These are phyloP conservation scores for Monopterus albus DNA, from an alignment of 2,113 vertebrate species.

Conservation along the genomic window DNA sequence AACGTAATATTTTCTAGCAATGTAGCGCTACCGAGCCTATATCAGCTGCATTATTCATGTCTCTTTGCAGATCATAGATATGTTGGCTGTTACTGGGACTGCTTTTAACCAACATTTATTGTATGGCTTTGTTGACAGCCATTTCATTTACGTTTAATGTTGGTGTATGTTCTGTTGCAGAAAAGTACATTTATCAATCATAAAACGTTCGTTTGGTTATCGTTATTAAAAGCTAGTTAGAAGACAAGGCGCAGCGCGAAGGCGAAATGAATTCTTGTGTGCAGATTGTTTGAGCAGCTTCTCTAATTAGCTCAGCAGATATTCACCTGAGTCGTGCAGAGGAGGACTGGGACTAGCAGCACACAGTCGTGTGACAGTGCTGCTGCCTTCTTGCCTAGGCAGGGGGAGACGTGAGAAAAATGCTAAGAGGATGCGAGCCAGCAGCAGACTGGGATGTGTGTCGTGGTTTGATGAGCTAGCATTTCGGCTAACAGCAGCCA, in stretches of 20 bases:
- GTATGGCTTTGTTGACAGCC: not conserved
- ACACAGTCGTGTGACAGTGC: slow-evolving; percentile 25
- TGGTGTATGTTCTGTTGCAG: not conserved
- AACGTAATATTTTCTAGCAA: slow-evolving; percentile 43
- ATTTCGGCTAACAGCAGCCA: slow-evolving; percentile 34
- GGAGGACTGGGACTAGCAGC: slow-evolving; percentile 38
- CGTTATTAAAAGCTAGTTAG: slow-evolving; percentile 1
- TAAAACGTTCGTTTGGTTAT: slow-evolving; percentile 12
- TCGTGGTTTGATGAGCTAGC: slow-evolving; percentile 36
- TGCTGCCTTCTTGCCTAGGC: slow-evolving; percentile 29
- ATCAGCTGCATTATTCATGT: slow-evolving; percentile 78
- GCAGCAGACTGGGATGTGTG: slow-evolving; percentile 34
- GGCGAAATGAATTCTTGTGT: not conserved
- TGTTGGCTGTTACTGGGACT: not conserved
- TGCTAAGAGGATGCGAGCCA: slow-evolving; percentile 47
- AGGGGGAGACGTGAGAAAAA: slow-evolving; percentile 54
- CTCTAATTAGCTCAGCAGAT: slow-evolving; percentile 24
- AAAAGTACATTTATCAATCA: slow-evolving; percentile 13
- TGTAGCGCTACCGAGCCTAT: slow-evolving; percentile 53
- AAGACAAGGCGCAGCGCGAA: slow-evolving; percentile 12
- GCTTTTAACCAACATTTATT: not conserved
- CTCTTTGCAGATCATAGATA: slow-evolving; percentile 56
- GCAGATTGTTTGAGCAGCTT: slow-evolving; percentile 17
- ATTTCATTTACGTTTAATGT: not conserved
- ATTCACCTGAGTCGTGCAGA: slow-evolving; percentile 48